These are phyloP conservation scores for Argyresthia albistria DNA, from an alignment of 2,888 invertebrate genomes.

Conservation along the genomic window DNA sequence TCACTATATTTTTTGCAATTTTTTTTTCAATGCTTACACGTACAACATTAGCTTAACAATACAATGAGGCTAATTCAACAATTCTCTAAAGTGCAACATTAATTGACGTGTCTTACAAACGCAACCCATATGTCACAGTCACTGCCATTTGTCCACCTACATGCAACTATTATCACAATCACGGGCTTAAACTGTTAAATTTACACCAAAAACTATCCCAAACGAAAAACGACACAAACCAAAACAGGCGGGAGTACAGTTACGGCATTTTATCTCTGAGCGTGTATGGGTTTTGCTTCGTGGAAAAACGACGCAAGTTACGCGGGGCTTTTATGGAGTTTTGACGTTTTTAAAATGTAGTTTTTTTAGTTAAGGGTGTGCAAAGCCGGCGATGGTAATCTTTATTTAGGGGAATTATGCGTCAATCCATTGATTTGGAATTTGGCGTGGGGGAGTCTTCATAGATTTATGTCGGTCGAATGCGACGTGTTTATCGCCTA, in stretches of 20 bases:
- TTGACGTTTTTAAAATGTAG: not conserved
- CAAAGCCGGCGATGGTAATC: slow-evolving; percentile 38
- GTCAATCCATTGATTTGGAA: slow-evolving; percentile 41
- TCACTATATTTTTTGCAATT: too few relatives aligned
- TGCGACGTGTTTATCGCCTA: slow-evolving; percentile 6
- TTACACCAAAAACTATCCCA: not conserved
- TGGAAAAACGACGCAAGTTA: too few relatives aligned
- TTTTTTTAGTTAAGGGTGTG: not conserved
- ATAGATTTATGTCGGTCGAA: slow-evolving; percentile 25
- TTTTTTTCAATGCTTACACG: too few relatives aligned
- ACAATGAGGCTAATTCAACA: too few relatives aligned
- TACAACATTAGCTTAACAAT: too few relatives aligned
- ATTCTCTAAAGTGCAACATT: slow-evolving; percentile 11
- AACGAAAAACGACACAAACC: not conserved
- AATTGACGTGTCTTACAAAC: slow-evolving; percentile 22
- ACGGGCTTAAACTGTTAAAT: slow-evolving; percentile 5
- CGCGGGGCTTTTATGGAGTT: not conserved
- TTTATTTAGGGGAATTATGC: slow-evolving; percentile 57
- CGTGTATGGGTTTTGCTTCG: too few relatives aligned
- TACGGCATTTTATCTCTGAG: not conserved
- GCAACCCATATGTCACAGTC: slow-evolving; percentile 20
- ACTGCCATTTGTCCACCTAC: slow-evolving; percentile 21
- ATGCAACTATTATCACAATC: slow-evolving; percentile 23
- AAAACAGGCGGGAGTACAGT: not conserved
- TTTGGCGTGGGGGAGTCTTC: slow-evolving; percentile 35